These are phyloP conservation scores for Gymnorhina tibicen DNA, from an alignment of 2,113 vertebrate genomes.

Conservation along the genomic window DNA sequence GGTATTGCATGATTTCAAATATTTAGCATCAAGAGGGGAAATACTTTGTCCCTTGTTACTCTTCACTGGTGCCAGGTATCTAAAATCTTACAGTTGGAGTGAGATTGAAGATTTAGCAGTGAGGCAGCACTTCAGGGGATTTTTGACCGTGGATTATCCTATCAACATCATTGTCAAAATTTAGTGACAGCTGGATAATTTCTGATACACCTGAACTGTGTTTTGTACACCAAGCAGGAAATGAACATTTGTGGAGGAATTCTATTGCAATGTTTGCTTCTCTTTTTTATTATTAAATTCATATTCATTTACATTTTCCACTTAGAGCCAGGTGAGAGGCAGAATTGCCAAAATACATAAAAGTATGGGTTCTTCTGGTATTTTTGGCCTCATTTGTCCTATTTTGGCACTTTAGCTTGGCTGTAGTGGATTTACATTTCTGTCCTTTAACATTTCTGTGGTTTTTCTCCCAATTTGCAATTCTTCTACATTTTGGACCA, in stretches of 20 bases:
- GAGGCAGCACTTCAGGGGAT: not conserved
- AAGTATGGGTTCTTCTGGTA: not conserved
- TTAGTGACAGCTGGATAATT: not conserved
- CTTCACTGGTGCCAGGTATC: not conserved
- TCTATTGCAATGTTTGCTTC: not conserved
- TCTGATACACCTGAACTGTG: not conserved
- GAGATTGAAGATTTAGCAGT: not conserved
- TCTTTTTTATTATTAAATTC: not conserved
- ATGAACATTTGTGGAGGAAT: not conserved
- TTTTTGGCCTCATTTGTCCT: conserved; percentile 25
- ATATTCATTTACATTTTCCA: conserved; percentile 3
- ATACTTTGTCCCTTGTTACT: not conserved
- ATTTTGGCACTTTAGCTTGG: not conserved
- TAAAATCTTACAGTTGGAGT: not conserved
- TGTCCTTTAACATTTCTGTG: conserved; percentile 49
- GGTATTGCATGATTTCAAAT: not conserved
- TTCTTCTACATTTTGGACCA: not conserved
- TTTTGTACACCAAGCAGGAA: not conserved
- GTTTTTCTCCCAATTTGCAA: conserved; percentile 56
- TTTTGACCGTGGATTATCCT: not conserved
- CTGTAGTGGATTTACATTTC: conserved; percentile 40
- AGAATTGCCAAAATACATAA: conserved; percentile 25
- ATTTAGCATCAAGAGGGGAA: not conserved
- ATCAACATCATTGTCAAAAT: not conserved
- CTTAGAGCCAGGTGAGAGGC: not conserved